Base-by-base conservation (phyloP, 2,888 invertebrate species). In the Drepanosiphum platanoidis region DNA sequence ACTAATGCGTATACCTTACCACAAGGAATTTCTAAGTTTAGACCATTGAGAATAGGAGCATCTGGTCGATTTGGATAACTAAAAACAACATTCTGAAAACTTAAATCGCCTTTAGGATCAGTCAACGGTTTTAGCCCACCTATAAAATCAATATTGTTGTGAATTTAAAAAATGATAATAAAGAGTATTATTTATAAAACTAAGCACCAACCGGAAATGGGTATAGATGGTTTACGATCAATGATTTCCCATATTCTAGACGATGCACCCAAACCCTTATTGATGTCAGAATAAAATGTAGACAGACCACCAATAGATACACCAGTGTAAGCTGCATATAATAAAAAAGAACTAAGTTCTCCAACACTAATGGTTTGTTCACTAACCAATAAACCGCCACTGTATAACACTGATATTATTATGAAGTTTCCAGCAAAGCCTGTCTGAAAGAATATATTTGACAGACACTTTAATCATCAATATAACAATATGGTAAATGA, bases 281-380 rank as follows among this genome's bases (percentile, higher is more conserved):
- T 98, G 87, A 98, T 89, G 89, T 98, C 98, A 0, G 97, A 94
- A 89, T 98, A 99, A 90, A 98, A 98, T 88, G 94, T 95, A 74
- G 96, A 95, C n/a, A 98, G 89, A 18, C 97, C 97, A 74, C 95
- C 94, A 64, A 98, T 93, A 64, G 97, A 96, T 46, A 97, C 93
- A 18, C 97, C 97, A 27, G 97, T 95, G 88, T 97, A 98, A 0
- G 95, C 97, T 0, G 98, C 97, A 89, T 99, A 99, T 22, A 99
- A 90, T 18, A 99, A 92, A 90, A 99, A 99, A 0, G 98, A 95
- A 0, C 98, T 97, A 30, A 99, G 91, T 87, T 95, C 94, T 8
- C 98, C 98, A 22, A 97, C 94, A 0, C 94, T 93, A 86, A 96
- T 90, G 32, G 93, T 91, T 70, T 95, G 92, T 1, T 94, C 93